phyloP scores from a whole-genome alignment of 2,888 invertebrate genomes.

The Cataglyphis livida region DNA sequence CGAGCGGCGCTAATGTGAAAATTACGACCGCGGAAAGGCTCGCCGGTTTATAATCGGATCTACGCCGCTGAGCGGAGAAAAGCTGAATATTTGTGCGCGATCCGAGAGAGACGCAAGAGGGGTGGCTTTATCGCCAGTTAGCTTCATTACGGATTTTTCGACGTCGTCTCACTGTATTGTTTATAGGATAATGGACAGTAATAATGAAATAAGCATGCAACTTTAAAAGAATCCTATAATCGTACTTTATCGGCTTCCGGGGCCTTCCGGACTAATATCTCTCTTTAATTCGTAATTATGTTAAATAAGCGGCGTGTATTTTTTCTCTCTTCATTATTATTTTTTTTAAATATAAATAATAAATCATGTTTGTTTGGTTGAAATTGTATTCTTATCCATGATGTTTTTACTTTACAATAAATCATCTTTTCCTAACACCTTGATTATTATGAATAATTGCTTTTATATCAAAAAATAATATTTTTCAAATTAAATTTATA shows the following conservation, averaged over 20 bases:
- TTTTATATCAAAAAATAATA: neutral
- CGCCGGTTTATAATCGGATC: conserved; percentile 66
- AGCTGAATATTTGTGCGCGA: conserved; percentile 60
- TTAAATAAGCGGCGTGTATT: neutral
- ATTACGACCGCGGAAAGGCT: conserved; percentile 64
- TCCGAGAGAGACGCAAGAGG: conserved; percentile 22
- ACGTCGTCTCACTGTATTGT: conserved; percentile 31
- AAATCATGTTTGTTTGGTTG: neutral
- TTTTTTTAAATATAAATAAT: neutral
- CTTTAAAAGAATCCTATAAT: conserved; percentile 28
- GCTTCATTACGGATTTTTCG: conserved; percentile 49
- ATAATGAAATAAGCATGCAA: conserved; percentile 37
- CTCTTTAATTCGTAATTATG: conserved; percentile 16
- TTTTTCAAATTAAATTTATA: neutral
- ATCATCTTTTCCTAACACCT: neutral
- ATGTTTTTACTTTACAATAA: neutral
- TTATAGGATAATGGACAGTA: conserved; percentile 43
- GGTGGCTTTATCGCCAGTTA: conserved; percentile 48
- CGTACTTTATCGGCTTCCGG: neutral
- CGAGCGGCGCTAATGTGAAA: conserved; percentile 65
- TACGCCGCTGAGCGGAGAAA: conserved; percentile 51
- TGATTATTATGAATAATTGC: neutral
- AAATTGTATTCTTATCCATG: neutral
- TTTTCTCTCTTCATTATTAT: neutral
- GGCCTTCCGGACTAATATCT: neutral